Evolutionary conservation across 2,113 vertebrate species (phyloP), one percentile per base, ranked within the genome.

Genomic region (Silurus meridionalis): DNA sequence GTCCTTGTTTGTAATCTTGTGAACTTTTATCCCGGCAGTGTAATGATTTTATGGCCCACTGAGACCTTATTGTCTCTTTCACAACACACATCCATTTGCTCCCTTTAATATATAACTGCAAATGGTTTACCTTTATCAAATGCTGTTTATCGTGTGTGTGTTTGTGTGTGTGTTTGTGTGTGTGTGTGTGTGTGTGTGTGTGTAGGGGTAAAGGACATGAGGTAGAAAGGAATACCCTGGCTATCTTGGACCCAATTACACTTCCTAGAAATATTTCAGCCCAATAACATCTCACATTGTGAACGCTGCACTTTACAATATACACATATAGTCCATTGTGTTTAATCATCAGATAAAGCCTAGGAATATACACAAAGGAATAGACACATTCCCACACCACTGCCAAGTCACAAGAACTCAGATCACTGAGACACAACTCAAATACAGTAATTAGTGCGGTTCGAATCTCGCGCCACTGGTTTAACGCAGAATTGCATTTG

Each of bases 61-160:
- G 72, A 85, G 61, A 13, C 8, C 7, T 75, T 80, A 69, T n/a
- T 80, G 63, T 23, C 75, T 69, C 75, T 85, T 86, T 80, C 77
- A 71, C 63, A 85, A 80, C 57, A 85, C 28, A 71, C 84, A 85
- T 17, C 28, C 8, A 10, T 84, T 71, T 28, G 55, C 48, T 80
- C 17, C 66, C 53, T 52, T 80, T 86, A 86, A 86, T 80, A 60
- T 80, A 17, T 80, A 71, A 86, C 77, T 8, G 21, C 46, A 84
- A 58, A 80, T 55, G 19, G 23, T 57, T 37, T 64, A 80, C 6
- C 63, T 80, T 69, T 85, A 67, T 71, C 63, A 80, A 55, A 80
- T 15, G 17, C 77, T 46, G 55, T 60, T 80, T 80, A 60, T 80
- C 14, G 53, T 9, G 55, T 37, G 77, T 58, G 53, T 57, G 53